These are phyloP conservation scores for Chironomus riparius DNA, from an alignment of 2,888 invertebrate species.

Conservation along the genomic window DNA sequence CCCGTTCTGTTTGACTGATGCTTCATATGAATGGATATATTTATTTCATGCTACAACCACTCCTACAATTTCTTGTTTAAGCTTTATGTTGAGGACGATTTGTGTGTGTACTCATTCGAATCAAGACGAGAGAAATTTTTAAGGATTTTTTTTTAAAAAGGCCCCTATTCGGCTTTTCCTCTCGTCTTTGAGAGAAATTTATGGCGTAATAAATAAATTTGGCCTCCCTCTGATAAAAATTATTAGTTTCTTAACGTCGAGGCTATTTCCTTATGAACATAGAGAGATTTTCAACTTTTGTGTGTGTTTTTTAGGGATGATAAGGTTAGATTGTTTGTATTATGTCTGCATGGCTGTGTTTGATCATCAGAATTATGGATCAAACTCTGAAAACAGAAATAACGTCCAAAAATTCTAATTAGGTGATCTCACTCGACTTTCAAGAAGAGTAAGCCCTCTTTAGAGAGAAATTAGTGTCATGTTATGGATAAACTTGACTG, in stretches of 20 bases:
- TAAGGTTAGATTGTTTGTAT: too few relatives aligned
- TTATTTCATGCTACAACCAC: not conserved
- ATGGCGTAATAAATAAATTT: slow-evolving; percentile 26
- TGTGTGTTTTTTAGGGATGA: too few relatives aligned
- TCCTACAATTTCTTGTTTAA: not conserved
- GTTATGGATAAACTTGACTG: too few relatives aligned
- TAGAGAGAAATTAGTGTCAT: too few relatives aligned
- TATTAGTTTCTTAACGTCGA: slow-evolving; percentile 25
- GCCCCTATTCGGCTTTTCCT: not conserved
- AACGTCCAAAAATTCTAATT: too few relatives aligned
- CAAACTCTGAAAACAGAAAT: too few relatives aligned
- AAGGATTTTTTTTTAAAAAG: slow-evolving; percentile 9
- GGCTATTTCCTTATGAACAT: slow-evolving; percentile 10
- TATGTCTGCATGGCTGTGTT: too few relatives aligned
- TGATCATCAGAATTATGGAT: not conserved
- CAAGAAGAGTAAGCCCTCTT: too few relatives aligned
- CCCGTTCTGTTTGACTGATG: slow-evolving; percentile 15
- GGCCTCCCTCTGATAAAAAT: slow-evolving; percentile 22
- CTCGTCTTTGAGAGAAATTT: slow-evolving; percentile 6
- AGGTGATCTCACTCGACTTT: too few relatives aligned
- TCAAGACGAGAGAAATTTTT: not conserved
- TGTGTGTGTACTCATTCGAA: not conserved
- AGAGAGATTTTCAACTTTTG: too few relatives aligned
- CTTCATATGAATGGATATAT: slow-evolving; percentile 10
- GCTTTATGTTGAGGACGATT: not conserved